A percentile compares a stretch with the other conserved stretches of the same genome.
phyloP scores from a whole-genome alignment of 2,797 vertebrate species.

The Onychomys leucogaster region DNA sequence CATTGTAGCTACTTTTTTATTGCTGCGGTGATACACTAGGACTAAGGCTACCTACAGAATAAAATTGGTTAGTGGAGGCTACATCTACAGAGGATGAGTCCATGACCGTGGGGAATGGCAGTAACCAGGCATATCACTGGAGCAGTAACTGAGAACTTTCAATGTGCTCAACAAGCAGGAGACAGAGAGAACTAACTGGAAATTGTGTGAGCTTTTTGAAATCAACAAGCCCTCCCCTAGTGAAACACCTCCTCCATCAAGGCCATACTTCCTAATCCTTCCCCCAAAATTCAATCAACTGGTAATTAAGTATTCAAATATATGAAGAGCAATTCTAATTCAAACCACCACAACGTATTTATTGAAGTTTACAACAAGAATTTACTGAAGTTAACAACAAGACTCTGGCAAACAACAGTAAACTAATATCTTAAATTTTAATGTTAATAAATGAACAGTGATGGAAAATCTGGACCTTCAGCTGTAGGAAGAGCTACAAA shows the following conservation, averaged over 20 bases:
- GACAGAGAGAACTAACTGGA: background rate
- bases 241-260: background rate
- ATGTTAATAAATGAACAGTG: background rate
- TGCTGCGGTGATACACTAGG: background rate
- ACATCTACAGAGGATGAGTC: background rate
- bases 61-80: background rate
- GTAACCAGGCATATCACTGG: background rate
- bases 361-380: background rate
- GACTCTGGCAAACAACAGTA: background rate
- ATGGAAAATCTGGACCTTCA: conserved; percentile 3
- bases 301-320: background rate
- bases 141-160: background rate
- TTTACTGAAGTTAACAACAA: conserved; percentile 16
- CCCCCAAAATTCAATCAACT: background rate
- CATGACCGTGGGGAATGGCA: too few species aligned
- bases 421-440: background rate
- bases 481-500: background rate
- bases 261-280: background rate
- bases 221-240: too few species aligned
- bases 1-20: background rate
- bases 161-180: background rate
- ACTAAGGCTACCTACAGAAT: background rate
- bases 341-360: background rate
- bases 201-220: too few species aligned
- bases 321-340: background rate